A percentile compares a stretch with the other conserved stretches of the same genome.
phyloP scores from a whole-genome alignment of 2,797 vertebrate genomes.

The Sebastes aleutianus region DNA sequence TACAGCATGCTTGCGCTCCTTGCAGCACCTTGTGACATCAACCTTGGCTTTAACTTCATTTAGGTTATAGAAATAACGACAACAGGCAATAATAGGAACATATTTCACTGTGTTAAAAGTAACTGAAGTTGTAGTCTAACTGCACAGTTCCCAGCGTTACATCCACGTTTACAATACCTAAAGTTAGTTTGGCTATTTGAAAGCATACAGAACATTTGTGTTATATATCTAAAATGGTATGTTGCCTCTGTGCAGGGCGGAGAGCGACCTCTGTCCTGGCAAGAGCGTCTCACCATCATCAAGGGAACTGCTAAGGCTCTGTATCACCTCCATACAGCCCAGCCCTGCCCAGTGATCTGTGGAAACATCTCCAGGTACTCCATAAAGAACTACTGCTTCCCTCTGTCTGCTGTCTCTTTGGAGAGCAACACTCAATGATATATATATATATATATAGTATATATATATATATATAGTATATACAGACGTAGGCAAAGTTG shows the following conservation, averaged over 20 bases:
- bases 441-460: too few relatives aligned
- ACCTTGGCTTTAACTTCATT: too few relatives aligned
- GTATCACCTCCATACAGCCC: conserved; percentile 69
- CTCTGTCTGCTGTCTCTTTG: neutral
- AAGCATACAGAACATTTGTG: neutral
- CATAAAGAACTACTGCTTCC: neutral
- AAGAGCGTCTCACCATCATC: conserved; percentile 71
- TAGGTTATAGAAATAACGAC: too few relatives aligned
- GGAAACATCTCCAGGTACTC: conserved; percentile 78
- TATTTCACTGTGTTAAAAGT: neutral
- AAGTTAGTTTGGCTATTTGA: neutral
- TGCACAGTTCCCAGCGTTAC: neutral
- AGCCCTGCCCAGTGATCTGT: conserved; percentile 69
- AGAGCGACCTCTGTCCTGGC: conserved; percentile 65
- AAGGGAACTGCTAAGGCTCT: conserved; percentile 72
- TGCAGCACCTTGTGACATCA: too few relatives aligned
- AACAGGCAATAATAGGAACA: neutral
- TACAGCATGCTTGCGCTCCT: too few relatives aligned
- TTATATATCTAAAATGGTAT: neutral
- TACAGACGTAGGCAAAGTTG: too few relatives aligned
- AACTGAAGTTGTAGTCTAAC: neutral
- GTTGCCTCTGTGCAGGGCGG: conserved; percentile 42
- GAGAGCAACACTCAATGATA: neutral
- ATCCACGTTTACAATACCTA: neutral
- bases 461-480: too few relatives aligned